Evolutionary conservation across 2,113 vertebrate genomes (phyloP), one percentile per base, ranked within the genome.

Genomic region (Turnix velox): DNA sequence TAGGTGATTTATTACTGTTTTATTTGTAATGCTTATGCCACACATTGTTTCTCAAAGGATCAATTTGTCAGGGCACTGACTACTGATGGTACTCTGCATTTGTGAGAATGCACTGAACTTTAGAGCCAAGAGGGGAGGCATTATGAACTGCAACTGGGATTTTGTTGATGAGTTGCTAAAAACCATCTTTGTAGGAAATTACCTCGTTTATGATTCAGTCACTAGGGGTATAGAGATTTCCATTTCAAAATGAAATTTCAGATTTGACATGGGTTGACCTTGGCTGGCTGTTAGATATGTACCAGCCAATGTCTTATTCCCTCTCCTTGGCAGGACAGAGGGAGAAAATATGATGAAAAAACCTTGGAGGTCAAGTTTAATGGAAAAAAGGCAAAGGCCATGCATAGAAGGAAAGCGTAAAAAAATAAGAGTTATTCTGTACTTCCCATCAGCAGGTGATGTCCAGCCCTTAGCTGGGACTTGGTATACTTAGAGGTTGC

Each of bases 21-120:
- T 74, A 81, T 90, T 90, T 90, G 57, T 88, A 52, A 84, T 84
- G 57, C 81, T 93, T 93, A 81, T 92, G 83, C 66, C 65, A 87
- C 48, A 81, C 61, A 11, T 71, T 69, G 18, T 71, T 82, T 90
- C 83, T 87, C 84, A 58, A 61, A 67, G 84, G 92, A 81, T 90
- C 45, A 65, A 2, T 96, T 90, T 94, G 75, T 92, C 83, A 92
- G 43, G 68, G 31, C 49, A 84, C 55, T 63, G 31, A 18, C 18
- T 18, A 20, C 63, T 37, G 67, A 90, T 40, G 23, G 48, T 80
- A 8, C 55, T 90, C 39, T 88, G 72, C 28, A 10, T 84, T 66
- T 90, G 39, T 55, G 55, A 81, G 55, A 31, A 35, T 46, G 46
- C 33, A 7, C 45, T 81, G 78, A 51, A 33, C 63, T 92, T 74